Evolutionary conservation across 2,113 vertebrate species (phyloP), one percentile per base, ranked within the genome.

Genomic region (Ursus arctos): DNA sequence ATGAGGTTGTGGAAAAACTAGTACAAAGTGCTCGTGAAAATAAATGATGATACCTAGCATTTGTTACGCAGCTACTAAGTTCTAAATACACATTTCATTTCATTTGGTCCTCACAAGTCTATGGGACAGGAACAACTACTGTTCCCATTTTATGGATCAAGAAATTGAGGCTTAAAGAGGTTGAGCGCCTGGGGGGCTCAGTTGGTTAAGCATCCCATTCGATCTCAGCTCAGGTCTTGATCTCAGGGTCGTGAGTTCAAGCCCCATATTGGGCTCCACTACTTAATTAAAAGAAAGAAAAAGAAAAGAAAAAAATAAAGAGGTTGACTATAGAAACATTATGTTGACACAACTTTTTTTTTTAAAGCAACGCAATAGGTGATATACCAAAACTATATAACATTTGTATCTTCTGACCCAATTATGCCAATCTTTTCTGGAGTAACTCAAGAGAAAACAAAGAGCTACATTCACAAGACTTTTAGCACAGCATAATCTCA

Each of bases 401-500:
- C 28, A 76, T 71, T 86, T 65, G 65, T 53, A 61, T 94, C 33
- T 18, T 82, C 63, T 91, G 4, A 83, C 53, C 63, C 59, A 88
- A 24, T 96, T 24, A 65, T 71, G 49, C 22, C 36, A 47, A 74
- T 92, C 36, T 71, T 82, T 96, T 88, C 71, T 96, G 61, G 63
- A 74, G 7, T 80, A 92, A 84, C 13, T 80, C 49, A 91, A 91
- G 13, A 89, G 90, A 61, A 95, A 95, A 61, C 65, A 57, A 94
- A 89, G 51, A 96, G 79, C 22, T 92, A 57, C 18, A 51, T 86
- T 76, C 69, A 80, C 55, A 49, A 91, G 80, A 95, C 6, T 71
- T 94, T 91, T n/a, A 87, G 10, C 49, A 85, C 74, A 88, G 59
- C 51, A 83, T 95, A 96, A 81, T 77, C n/a, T 95, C 89, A 94